These are phyloP conservation scores for Stomatorhinus walkeri DNA, from an alignment of 2,797 vertebrate species.

Conservation along the genomic window DNA sequence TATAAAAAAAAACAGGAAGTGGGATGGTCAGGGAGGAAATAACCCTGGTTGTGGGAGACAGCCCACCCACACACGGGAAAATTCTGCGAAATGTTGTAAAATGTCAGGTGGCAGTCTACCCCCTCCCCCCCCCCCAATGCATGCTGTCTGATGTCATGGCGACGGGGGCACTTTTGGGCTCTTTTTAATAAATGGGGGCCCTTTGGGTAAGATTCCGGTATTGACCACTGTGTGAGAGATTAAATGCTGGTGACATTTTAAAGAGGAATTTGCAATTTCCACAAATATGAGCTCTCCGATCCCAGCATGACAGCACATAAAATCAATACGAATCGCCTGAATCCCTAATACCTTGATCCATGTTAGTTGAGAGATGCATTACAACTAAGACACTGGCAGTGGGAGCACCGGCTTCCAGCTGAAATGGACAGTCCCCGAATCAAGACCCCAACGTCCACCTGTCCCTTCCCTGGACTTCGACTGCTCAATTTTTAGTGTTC, in stretches of 20 bases:
- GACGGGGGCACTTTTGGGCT: slow-evolving; percentile 57
- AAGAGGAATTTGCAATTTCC: slow-evolving; percentile 96
- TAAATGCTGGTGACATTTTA: slow-evolving; percentile 97
- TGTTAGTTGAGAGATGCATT: slow-evolving; percentile 84
- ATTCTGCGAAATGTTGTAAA: slow-evolving; percentile 50
- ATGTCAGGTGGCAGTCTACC: slow-evolving; percentile 46
- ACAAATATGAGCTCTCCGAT: slow-evolving; percentile 89
- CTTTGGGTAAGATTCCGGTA: slow-evolving; percentile 60
- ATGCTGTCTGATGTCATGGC: slow-evolving; percentile 48
- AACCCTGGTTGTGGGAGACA: neutral
- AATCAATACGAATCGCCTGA: slow-evolving; percentile 99
- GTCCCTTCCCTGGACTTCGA: slow-evolving; percentile 51
- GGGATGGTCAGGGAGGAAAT: neutral
- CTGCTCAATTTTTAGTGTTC: neutral
- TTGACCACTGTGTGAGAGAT: slow-evolving; percentile 85
- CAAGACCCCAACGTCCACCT: slow-evolving; percentile 53
- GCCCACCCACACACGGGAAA: neutral
- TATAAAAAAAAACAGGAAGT: neutral
- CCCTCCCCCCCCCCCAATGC: neutral
- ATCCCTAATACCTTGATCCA: slow-evolving; percentile 99
- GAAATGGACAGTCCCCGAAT: slow-evolving; percentile 76
- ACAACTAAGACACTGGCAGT: slow-evolving; percentile 73
- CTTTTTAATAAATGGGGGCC: slow-evolving; percentile 73
- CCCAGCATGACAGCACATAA: slow-evolving; percentile 85
- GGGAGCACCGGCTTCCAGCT: slow-evolving; percentile 62